A percentile compares a stretch with the other conserved stretches of the same genome.
Evolutionary conservation across 2,888 invertebrate species (phyloP).

Genomic region (Dynastes grantii): DNA sequence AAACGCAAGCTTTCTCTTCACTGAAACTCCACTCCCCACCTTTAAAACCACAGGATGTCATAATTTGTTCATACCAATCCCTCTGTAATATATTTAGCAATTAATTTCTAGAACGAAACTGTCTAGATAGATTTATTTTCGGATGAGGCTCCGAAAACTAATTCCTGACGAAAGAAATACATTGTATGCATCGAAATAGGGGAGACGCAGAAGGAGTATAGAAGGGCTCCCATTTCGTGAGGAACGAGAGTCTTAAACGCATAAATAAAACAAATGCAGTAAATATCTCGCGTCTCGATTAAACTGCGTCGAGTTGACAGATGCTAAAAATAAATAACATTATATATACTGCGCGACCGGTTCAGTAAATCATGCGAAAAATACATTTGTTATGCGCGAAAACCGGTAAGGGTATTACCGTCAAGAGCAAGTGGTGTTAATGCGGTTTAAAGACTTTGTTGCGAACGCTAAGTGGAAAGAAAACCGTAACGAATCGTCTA

Average conservation of each 20-base stretch:
- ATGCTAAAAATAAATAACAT: constrained; percentile 49
- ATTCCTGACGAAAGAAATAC: constrained; percentile 67
- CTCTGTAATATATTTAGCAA: constrained; percentile 63
- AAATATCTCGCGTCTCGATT: constrained; percentile 60
- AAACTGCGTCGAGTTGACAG: constrained; percentile 51
- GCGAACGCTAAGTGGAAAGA: constrained; percentile 15
- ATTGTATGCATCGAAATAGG: constrained; percentile 51
- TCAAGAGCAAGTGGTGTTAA: constrained; percentile 24
- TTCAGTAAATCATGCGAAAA: constrained; percentile 46
- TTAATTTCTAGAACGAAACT: constrained; percentile 63
- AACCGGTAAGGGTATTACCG: constrained; percentile 39
- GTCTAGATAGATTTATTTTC: constrained; percentile 64
- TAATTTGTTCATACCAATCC: constrained; percentile 52
- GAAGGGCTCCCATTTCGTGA: constrained; percentile 53
- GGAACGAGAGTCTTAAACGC: constrained; percentile 48
- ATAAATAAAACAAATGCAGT: constrained; percentile 64
- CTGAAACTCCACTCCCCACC: neutral
- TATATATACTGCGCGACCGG: constrained; percentile 34
- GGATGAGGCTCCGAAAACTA: constrained; percentile 63
- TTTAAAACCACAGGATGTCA: constrained; percentile 40
- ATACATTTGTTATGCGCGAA: constrained; percentile 39
- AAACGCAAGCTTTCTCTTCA: constrained; percentile 23
- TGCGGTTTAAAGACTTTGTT: constrained; percentile 37
- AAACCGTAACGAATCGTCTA: neutral
- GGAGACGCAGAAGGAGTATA: constrained; percentile 58